Evolutionary conservation across 2,113 vertebrate species (phyloP).

Genomic region (Perognathus longimembris): DNA sequence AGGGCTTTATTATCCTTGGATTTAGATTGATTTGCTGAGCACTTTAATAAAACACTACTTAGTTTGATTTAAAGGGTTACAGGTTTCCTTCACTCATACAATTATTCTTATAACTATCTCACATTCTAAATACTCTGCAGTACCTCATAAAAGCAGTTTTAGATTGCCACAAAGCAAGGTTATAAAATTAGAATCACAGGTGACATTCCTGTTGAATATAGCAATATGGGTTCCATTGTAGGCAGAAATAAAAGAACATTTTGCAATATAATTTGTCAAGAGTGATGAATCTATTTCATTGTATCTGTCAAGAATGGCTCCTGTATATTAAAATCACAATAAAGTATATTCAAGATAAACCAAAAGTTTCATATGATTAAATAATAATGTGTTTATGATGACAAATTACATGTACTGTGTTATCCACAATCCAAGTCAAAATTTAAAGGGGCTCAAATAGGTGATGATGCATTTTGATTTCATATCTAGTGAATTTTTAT

Average conservation of each 20-base stretch:
- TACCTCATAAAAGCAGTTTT: constrained; percentile 83
- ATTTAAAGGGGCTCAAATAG: constrained; percentile 87
- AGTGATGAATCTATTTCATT: constrained; percentile 96
- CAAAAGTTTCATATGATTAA: constrained; percentile 91
- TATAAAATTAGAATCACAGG: constrained; percentile 91
- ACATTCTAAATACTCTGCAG: constrained; percentile 70
- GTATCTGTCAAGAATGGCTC: constrained; percentile 89
- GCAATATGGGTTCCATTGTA: constrained; percentile 85
- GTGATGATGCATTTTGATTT: constrained; percentile 88
- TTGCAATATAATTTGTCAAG: constrained; percentile 92
- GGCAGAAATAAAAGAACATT: constrained; percentile 89
- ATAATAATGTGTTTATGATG: constrained; percentile 90
- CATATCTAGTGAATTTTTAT: constrained; percentile 86
- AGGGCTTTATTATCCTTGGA: constrained; percentile 99
- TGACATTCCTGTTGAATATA: constrained; percentile 90
- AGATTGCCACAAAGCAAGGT: constrained; percentile 89
- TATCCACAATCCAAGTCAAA: constrained; percentile 85
- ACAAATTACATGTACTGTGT: constrained; percentile 92
- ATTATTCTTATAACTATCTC: constrained; percentile 93
- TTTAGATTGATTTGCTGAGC: constrained; percentile 99
- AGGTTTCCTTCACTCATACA: constrained; percentile 92
- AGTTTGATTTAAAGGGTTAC: constrained; percentile 95
- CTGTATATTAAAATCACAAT: constrained; percentile 95
- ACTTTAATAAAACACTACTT: constrained; percentile 99
- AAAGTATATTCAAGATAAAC: constrained; percentile 93